These are phyloP conservation scores for Ectemnius continuus DNA, from an alignment of 2,888 invertebrate species.

Conservation along the genomic window DNA sequence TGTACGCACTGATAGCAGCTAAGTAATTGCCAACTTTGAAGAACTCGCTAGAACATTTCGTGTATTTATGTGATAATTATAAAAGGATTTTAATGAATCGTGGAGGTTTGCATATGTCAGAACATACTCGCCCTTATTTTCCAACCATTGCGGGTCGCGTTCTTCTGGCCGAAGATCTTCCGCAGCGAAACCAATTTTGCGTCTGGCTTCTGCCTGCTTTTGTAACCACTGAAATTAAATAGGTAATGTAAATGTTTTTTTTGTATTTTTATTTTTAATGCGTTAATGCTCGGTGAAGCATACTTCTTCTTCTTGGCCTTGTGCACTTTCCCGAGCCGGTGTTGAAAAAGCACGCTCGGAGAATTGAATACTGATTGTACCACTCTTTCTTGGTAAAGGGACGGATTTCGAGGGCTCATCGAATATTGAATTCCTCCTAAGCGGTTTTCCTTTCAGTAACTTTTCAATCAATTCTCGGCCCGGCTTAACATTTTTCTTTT, in stretches of 20 bases:
- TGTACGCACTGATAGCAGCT: constrained; percentile 90
- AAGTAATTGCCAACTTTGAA: constrained; percentile 86
- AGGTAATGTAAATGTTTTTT: not conserved
- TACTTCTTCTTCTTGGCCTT: constrained; percentile 85
- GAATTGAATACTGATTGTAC: constrained; percentile 84
- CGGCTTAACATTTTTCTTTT: constrained; percentile 33
- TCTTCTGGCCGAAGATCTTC: constrained; percentile 89
- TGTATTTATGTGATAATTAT: too few relatives aligned
- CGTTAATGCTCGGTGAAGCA: not conserved
- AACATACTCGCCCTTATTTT: constrained; percentile 87
- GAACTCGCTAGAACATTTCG: constrained; percentile 80
- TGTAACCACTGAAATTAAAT: constrained; percentile 82
- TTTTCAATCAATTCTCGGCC: constrained; percentile 49
- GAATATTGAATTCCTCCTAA: constrained; percentile 71
- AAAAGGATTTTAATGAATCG: too few relatives aligned
- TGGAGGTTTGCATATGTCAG: too few relatives aligned
- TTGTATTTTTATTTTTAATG: not conserved
- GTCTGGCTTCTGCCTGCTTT: constrained; percentile 87
- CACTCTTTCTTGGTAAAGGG: constrained; percentile 81
- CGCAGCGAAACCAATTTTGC: constrained; percentile 84
- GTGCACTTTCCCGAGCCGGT: constrained; percentile 87
- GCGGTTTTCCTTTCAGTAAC: constrained; percentile 62
- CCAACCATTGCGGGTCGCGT: constrained; percentile 89
- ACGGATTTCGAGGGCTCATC: constrained; percentile 76
- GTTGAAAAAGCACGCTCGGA: constrained; percentile 89